Evolutionary conservation across 1,140 invertebrate species (phyloP).

Genomic region (Dysdera silvatica): DNA sequence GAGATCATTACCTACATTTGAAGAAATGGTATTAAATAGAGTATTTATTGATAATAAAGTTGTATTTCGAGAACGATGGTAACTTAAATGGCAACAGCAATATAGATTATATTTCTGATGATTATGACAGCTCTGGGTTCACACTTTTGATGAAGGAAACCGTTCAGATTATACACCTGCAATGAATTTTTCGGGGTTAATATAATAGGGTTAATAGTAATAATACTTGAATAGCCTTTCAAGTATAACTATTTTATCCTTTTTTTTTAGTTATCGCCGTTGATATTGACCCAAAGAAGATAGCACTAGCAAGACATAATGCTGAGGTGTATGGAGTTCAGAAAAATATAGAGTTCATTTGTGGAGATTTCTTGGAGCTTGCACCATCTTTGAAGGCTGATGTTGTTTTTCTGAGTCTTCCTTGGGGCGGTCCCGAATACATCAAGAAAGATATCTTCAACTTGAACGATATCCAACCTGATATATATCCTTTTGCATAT

Average conservation of each 20-base stretch:
- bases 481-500: constrained; percentile 43
- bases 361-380: constrained; percentile 78
- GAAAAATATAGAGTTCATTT: constrained; percentile 85
- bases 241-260: not conserved
- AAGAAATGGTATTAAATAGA: no score
- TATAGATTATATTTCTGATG: no score
- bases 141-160: no score
- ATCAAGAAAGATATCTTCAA: constrained; percentile 57
- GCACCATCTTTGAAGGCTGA: constrained; percentile 56
- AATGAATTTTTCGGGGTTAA: no score
- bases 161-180: no score
- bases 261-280: constrained; percentile 76
- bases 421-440: constrained; percentile 90
- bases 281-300: constrained; percentile 83
- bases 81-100: no score
- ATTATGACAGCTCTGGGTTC: no score
- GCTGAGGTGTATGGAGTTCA: constrained; percentile 79
- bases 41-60: no score
- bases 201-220: no score
- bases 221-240: not conserved
- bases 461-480: constrained; percentile 63
- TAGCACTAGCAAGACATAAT: constrained; percentile 78
- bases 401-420: constrained; percentile 87
- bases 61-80: no score
- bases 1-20: no score